These are phyloP conservation scores for Uria lomvia DNA, from an alignment of 2,113 vertebrate genomes.

Conservation along the genomic window DNA sequence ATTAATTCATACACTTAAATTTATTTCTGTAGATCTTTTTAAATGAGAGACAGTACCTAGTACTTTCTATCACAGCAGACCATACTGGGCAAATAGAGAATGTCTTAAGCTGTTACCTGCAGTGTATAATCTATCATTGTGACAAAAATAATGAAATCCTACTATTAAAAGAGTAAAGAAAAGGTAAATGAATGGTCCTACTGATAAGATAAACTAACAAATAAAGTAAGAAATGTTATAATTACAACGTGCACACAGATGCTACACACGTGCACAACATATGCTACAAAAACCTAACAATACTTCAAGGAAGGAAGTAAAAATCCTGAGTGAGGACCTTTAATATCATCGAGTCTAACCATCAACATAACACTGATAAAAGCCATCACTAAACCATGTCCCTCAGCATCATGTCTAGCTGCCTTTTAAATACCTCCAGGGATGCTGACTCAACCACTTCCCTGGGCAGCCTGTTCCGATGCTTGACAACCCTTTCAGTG, in stretches of 20 bases:
- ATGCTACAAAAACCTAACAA: neutral
- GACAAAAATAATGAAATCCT: neutral
- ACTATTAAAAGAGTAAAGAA: neutral
- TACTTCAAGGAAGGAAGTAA: neutral
- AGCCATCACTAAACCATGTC: too few species aligned
- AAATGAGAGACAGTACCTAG: neutral
- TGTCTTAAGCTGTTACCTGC: neutral
- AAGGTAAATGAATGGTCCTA: neutral
- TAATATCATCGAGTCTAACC: too few species aligned
- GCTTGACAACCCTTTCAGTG: too few species aligned
- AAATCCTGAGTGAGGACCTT: neutral
- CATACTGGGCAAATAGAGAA: neutral
- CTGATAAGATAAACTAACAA: neutral
- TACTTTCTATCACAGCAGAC: neutral
- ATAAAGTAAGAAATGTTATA: neutral
- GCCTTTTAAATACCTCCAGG: too few species aligned
- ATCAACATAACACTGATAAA: too few species aligned
- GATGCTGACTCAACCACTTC: too few species aligned
- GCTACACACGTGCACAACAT: too few species aligned
- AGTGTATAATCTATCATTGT: neutral
- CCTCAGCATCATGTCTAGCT: too few species aligned
- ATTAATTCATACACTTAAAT: neutral
- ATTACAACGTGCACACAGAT: neutral
- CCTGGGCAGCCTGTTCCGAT: too few species aligned
- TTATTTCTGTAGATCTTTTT: neutral